phyloP scores from a whole-genome alignment of 1,140 invertebrate species.

The Nautilus pompilius region DNA sequence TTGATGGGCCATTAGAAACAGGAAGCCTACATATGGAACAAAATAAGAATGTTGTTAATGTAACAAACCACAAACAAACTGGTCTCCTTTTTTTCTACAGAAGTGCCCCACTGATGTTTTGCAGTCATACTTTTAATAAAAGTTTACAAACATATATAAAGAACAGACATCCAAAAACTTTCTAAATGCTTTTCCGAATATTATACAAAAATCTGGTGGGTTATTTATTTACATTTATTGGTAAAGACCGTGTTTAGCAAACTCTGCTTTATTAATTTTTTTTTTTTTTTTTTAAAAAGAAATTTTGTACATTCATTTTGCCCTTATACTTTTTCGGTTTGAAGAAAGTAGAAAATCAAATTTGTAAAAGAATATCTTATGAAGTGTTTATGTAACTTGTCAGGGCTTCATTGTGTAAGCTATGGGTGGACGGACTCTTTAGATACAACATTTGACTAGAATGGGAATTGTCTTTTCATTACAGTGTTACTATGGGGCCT shows the following conservation, averaged over 20 bases:
- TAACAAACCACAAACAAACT: too few species aligned
- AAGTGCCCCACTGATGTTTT: too few species aligned
- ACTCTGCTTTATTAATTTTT: not conserved
- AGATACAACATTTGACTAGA: not conserved
- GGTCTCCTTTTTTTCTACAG: too few species aligned
- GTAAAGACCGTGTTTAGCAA: conserved; percentile 6
- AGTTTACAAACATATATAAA: too few species aligned
- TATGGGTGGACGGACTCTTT: not conserved
- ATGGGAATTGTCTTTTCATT: conserved; percentile 10
- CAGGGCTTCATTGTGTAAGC: not conserved
- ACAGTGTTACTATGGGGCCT: conserved; percentile 41
- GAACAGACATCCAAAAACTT: not conserved
- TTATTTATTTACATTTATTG: not conserved
- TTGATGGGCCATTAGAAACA: too few species aligned
- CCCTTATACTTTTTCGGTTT: not conserved
- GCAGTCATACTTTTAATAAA: too few species aligned
- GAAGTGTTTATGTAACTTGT: not conserved
- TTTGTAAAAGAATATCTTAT: not conserved
- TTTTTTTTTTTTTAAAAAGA: not conserved
- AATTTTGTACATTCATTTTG: not conserved
- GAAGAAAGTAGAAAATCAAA: not conserved
- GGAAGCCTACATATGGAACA: too few species aligned
- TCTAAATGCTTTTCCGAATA: not conserved
- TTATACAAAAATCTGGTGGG: not conserved
- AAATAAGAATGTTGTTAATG: too few species aligned